Conservation (phyloP, 1,140 invertebrate species). For the Macrocentrus cingulum region DNA sequence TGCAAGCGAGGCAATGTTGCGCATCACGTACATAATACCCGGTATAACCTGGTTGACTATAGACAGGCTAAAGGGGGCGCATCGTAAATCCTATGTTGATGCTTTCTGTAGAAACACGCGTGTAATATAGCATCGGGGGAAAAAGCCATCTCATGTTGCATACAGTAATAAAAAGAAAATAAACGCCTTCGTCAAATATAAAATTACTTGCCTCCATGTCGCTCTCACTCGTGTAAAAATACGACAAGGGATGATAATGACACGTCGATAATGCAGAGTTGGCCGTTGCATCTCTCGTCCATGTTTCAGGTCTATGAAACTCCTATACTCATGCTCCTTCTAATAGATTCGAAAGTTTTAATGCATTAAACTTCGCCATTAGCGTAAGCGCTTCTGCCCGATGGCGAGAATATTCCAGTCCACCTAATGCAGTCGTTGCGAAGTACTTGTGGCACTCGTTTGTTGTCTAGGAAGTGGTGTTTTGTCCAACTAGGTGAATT, state of each 20-base stretch:
- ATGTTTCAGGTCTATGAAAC: no score
- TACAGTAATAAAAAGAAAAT: neutral
- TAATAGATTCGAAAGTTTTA: slow-evolving; percentile 17
- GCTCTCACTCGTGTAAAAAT: no score
- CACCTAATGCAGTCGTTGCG: slow-evolving; percentile 8
- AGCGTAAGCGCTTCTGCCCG: slow-evolving; percentile 11
- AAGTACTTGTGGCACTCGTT: slow-evolving; percentile 18
- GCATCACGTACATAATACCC: slow-evolving; percentile 8
- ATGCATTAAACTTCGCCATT: slow-evolving; percentile 19
- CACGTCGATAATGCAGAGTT: no score
- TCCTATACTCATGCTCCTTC: no score
- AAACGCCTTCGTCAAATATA: neutral
- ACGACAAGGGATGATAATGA: no score
- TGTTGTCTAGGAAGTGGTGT: neutral
- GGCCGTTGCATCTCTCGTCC: no score
- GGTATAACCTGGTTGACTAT: neutral
- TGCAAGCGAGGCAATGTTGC: slow-evolving; percentile 2
- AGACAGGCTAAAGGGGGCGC: neutral
- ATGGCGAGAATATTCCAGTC: slow-evolving; percentile 9
- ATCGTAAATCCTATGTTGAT: slow-evolving; percentile 3
- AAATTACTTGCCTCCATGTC: neutral
- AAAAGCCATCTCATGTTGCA: neutral
- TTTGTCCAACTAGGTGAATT: neutral
- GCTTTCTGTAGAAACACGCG: neutral
- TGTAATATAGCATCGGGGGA: neutral